Evolutionary conservation across 2,888 invertebrate genomes (phyloP).

Genomic region (Xanthostigma xanthostigma): DNA sequence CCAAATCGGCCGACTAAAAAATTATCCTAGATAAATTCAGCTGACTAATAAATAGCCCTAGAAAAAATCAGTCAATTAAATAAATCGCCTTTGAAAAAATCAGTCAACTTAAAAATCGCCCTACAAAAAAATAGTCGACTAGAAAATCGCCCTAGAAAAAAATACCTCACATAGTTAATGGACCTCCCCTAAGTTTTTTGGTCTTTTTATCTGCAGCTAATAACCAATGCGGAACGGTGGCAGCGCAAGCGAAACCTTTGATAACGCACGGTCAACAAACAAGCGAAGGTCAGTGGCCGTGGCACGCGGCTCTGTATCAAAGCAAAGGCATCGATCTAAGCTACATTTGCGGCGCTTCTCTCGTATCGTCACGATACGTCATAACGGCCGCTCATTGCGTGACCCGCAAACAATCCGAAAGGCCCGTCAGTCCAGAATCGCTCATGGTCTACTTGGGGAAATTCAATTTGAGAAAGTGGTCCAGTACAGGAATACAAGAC

Average conservation of each 20-base stretch:
- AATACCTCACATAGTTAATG: no score
- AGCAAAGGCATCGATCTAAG: slow-evolving; percentile 25
- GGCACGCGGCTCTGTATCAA: slow-evolving; percentile 50
- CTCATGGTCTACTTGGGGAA: slow-evolving; percentile 20
- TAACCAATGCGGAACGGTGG: slow-evolving; percentile 30
- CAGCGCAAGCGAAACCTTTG: slow-evolving; percentile 34
- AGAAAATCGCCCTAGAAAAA: no score
- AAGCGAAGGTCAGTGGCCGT: slow-evolving; percentile 48
- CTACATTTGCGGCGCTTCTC: slow-evolving; percentile 25
- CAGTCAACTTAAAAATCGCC: no score
- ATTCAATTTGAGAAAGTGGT: slow-evolving; percentile 24
- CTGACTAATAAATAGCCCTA: no score
- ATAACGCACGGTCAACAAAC: slow-evolving; percentile 43
- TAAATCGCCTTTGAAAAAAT: no score
- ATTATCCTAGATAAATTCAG: no score
- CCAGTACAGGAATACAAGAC: slow-evolving; percentile 25
- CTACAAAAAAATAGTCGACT: no score
- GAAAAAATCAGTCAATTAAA: no score
- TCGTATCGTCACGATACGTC: slow-evolving; percentile 20
- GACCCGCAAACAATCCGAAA: slow-evolving; percentile 18
- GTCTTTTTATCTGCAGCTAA: no score
- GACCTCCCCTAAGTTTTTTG: no score
- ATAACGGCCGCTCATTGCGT: slow-evolving; percentile 27
- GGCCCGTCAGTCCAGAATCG: slow-evolving; percentile 17
- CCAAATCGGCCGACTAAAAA: no score